Evolutionary conservation across 2,888 invertebrate species (phyloP).

Genomic region (Conus canariensis): DNA sequence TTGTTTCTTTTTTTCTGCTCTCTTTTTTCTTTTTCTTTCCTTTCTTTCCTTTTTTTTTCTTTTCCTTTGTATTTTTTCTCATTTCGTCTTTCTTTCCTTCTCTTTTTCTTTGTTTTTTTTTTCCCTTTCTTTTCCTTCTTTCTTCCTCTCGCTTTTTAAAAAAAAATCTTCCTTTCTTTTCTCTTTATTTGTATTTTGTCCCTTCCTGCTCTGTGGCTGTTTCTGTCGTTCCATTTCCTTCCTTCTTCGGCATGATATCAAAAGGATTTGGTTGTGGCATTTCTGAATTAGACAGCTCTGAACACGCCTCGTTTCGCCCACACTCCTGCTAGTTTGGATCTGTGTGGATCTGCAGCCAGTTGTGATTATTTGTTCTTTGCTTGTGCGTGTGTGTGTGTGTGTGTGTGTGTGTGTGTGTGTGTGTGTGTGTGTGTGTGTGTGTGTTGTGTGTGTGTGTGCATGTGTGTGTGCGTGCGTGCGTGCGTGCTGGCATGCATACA

Average conservation of each 20-base stretch:
- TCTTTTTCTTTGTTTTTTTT: neutral
- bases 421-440: neutral
- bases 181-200: neutral
- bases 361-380: neutral
- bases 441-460: neutral
- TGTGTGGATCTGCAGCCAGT: no score
- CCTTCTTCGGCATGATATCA: neutral
- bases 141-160: neutral
- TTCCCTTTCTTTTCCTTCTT: neutral
- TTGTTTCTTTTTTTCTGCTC: neutral
- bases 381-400: neutral
- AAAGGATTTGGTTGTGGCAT: no score
- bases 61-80: neutral
- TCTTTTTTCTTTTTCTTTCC: slow-evolving; percentile 5
- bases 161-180: neutral
- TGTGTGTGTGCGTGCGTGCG: neutral
- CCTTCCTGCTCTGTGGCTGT: neutral
- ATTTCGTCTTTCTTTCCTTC: neutral
- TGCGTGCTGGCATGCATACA: no score
- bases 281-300: no score
- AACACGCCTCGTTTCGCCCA: neutral
- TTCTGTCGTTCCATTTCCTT: neutral
- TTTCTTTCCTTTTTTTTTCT: neutral
- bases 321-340: neutral
- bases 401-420: neutral